Base-by-base conservation (phyloP, 2,113 vertebrate genomes). In the Lontra canadensis region DNA sequence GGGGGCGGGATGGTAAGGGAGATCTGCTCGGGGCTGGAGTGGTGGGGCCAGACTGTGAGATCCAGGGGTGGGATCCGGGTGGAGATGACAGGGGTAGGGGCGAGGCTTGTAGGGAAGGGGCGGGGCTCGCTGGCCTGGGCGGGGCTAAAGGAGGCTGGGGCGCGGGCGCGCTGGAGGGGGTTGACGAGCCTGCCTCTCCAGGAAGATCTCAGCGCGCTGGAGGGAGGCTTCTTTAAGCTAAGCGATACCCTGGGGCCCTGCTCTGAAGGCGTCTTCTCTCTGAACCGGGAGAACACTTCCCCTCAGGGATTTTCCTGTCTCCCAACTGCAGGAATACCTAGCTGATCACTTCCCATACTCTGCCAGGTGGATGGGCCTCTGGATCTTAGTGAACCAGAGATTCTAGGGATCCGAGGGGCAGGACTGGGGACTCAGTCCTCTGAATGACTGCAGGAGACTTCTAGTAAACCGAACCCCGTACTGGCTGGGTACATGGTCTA, bases 381-480 rank as follows among this genome's bases (percentile, higher is more conserved):
- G 73, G 39, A 65, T 95, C 57, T 91, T 47, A 92, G 63, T 3
- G 39, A 96, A 39, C 36, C 91, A 26, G 52, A 29, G 61, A 21
- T 29, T 74, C 88, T 18, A 18, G 13, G 49, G 65, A 17, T n/a
- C 57, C 11, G 3, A 21, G 36, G 26, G 34, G 8, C 4, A 0
- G 47, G 21, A 12, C 7, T 1, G 1, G 71, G 39, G 71, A 88
- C 52, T 7, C 52, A 63, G 86, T 78, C 39, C 76, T 94, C 31
- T 76, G 13, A 67, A 90, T 31, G 59, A 63, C 95, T 93, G 47
- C 90, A 47, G 29, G 52, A 93, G 88, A 39, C n/a, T 86, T 96
- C 55, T 10, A 78, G 90, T n/a, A 94, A 96, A 87, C 73, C 74
- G 88, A 42, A 3, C 21, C 29, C 81, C 26, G 14, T 18, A 39